These are phyloP conservation scores for Lordiphosa clarofinis DNA, from an alignment of 1,140 invertebrate genomes.

Conservation along the genomic window DNA sequence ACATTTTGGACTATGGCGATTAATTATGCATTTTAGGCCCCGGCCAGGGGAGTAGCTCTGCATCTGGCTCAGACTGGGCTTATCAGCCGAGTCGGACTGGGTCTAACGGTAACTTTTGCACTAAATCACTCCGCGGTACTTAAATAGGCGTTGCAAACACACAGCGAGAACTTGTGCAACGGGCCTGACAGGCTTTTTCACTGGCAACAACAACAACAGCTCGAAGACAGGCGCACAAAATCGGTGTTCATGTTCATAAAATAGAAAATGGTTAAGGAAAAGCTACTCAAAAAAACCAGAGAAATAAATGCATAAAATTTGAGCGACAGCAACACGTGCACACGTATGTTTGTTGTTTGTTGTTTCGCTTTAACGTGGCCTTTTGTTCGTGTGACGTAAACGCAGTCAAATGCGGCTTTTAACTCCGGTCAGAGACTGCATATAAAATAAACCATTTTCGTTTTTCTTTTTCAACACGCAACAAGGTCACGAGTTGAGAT, in stretches of 20 bases:
- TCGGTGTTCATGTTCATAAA: constrained; percentile 27
- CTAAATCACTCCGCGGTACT: constrained; percentile 75
- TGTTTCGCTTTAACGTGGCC: constrained; percentile 11
- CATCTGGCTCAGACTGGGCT: constrained; percentile 26
- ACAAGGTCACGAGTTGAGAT: constrained; percentile 67
- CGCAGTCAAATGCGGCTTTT: constrained; percentile 65
- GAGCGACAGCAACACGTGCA: constrained; percentile 61
- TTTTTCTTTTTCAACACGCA: constrained; percentile 37
- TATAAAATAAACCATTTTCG: constrained; percentile 21
- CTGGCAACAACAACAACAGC: constrained; percentile 1
- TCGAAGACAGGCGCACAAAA: constrained; percentile 46
- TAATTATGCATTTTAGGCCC: constrained; percentile 75
- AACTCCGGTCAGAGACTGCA: not conserved
- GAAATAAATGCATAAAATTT: constrained; percentile 40
- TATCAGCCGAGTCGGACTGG: constrained; percentile 35
- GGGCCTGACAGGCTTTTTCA: constrained; percentile 28
- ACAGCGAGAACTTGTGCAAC: constrained; percentile 57
- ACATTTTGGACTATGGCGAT: constrained; percentile 29
- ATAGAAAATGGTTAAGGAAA: constrained; percentile 38
- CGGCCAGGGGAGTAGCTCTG: constrained; percentile 7
- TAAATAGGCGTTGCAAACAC: constrained; percentile 59
- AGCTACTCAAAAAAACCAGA: constrained; percentile 21
- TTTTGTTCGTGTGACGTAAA: constrained; percentile 65
- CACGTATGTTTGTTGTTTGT: constrained; percentile 20
- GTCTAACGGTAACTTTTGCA: constrained; percentile 63